Percentiles rank a stretch among this genome's conserved stretches.
phyloP scores from a whole-genome alignment of 2,888 invertebrate genomes.

The Sussaba pulchella region DNA sequence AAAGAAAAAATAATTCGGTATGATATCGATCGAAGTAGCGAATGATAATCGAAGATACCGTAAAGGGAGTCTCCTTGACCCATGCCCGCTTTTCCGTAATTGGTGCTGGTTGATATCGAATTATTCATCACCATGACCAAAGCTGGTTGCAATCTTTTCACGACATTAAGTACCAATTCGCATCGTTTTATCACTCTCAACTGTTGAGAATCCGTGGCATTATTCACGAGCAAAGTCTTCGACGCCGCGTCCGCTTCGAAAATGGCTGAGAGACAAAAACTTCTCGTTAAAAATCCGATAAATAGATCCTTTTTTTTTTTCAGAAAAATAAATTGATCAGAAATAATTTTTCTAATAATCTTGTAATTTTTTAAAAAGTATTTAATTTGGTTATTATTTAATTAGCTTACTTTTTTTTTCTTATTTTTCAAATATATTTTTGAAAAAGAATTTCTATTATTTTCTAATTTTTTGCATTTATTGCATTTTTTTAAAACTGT shows the following conservation, averaged over 20 bases:
- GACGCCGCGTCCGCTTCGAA: constrained; percentile 80
- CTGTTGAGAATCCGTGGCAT: constrained; percentile 80
- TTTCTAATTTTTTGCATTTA: no score
- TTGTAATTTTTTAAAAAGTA: no score
- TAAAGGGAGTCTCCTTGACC: constrained; percentile 74
- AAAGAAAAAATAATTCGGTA: neutral
- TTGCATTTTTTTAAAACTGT: no score
- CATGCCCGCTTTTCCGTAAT: constrained; percentile 71
- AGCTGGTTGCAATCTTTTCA: constrained; percentile 80
- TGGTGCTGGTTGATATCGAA: constrained; percentile 73
- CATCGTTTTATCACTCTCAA: constrained; percentile 82
- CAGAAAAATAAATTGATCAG: no score
- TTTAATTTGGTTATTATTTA: no score
- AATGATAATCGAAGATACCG: constrained; percentile 64
- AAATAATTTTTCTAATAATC: no score
- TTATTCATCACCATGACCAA: constrained; percentile 78
- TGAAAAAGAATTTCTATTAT: no score
- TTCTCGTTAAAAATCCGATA: neutral
- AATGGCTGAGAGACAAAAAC: constrained; percentile 74
- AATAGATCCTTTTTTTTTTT: neutral
- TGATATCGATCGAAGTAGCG: no score
- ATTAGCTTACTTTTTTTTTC: no score
- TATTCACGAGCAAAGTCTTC: constrained; percentile 77
- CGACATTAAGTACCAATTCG: constrained; percentile 80
- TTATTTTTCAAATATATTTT: no score